phyloP scores from a whole-genome alignment of 2,113 vertebrate genomes.

The rabbit (Oryctolagus cuniculus) region DNA sequence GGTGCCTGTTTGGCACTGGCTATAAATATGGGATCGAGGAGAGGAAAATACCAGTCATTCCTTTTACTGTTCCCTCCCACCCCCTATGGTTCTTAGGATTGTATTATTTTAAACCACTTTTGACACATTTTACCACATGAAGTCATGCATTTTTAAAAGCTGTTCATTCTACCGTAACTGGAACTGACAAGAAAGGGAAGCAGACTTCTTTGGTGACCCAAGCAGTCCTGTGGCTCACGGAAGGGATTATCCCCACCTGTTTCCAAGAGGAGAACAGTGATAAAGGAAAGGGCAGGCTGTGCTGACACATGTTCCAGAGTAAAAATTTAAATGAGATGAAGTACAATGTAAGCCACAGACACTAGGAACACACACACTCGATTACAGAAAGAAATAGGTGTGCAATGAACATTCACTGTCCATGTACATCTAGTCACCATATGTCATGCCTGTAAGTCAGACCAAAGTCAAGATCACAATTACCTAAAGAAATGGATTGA shows the following conservation, averaged over 20 bases:
- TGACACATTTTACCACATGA: slow-evolving; percentile 61
- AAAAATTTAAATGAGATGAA: slow-evolving; percentile 5
- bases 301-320: background rate
- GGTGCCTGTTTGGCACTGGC: slow-evolving; percentile 18
- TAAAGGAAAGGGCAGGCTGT: background rate
- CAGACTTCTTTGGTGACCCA: slow-evolving; percentile 52
- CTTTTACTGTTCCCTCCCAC: slow-evolving; percentile 26
- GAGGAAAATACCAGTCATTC: slow-evolving; percentile 77
- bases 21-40: slow-evolving; percentile 57
- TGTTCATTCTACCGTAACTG: slow-evolving; percentile 63
- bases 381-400: background rate
- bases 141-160: slow-evolving; percentile 71
- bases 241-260: background rate
- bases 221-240: background rate
- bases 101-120: slow-evolving; percentile 76
- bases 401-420: slow-evolving; percentile 33
- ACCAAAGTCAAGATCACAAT: slow-evolving; percentile 28
- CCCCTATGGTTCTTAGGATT: slow-evolving; percentile 72
- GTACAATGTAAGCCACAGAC: background rate
- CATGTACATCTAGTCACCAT: background rate
- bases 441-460: slow-evolving; percentile 27
- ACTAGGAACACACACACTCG: background rate
- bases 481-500: slow-evolving; percentile 33
- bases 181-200: slow-evolving; percentile 75
- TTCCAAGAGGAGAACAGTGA: background rate